Evolutionary conservation across 2,888 invertebrate species (phyloP), one percentile per base, ranked within the genome.

Genomic region (Caradrina clavipalpis): DNA sequence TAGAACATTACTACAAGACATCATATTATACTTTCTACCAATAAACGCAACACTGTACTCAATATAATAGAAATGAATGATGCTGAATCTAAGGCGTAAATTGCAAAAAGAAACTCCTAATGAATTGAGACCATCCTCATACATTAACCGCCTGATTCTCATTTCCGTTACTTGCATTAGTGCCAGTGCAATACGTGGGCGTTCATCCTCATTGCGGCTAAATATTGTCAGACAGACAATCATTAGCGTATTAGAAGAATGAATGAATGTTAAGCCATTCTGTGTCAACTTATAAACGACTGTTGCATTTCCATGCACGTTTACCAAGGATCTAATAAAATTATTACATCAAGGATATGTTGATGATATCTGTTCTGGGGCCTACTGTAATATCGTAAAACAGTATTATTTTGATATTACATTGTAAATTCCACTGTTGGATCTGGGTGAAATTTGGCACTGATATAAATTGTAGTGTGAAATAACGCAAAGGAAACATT

Each of bases 201-300:
- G 93, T 83, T 81, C 91, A 90, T 94, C 94, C 94, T 95, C 88
- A 91, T 94, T 95, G 87, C 81, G 80, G 86, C 76, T 89, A 90
- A 91, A 88, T 88, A 86, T 76, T 58, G 53, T 74, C 66, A 74
- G 76, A 65, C 72, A 35, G 39, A 61, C 67, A 78, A 26, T 69
- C 69, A 82, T 80, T 83, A 79, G 53, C 58, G 69, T 72, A 72
- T 79, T 78, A 82, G 63, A 71, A 67, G 60, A 64, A 68, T 65
- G 50, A 74, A 64, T 73, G 57, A 72, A 75, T 78, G 74, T 71
- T 72, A 74, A 68, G 54, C 62, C 45, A 55, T 55, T 62, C 54
- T 66, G 15, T 62, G 59, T 62, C 63, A 55, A 63, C 42, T 61
- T 68, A 69, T 60, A 69, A 60, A 39, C 15, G 21, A 39, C 47